These are phyloP conservation scores for Pseudotriccus pelzelni DNA, from an alignment of 2,797 vertebrate genomes.

Conservation along the genomic window DNA sequence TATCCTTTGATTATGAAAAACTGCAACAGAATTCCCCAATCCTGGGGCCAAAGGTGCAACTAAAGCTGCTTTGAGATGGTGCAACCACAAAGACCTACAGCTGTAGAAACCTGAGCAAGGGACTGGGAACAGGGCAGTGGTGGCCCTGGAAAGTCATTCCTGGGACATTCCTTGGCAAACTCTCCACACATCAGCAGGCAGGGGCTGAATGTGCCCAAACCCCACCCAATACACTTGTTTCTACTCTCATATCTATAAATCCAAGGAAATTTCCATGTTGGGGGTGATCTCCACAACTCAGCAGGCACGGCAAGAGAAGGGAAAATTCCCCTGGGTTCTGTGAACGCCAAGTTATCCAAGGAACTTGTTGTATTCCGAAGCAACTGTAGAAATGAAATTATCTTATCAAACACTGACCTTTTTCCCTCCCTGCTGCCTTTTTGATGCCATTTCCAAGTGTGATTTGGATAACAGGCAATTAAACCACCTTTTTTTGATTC, in stretches of 20 bases:
- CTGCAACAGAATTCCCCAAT: neutral
- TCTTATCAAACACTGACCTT: neutral
- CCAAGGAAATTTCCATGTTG: neutral
- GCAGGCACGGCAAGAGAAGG: neutral
- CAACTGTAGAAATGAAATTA: neutral
- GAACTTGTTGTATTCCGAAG: neutral
- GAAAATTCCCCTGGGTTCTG: neutral
- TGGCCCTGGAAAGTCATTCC: neutral
- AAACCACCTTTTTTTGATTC: neutral
- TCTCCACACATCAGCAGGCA: fast-evolving
- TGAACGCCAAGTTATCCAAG: neutral
- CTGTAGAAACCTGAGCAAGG: neutral
- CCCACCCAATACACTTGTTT: neutral
- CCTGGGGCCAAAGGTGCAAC: no score
- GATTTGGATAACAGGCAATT: neutral
- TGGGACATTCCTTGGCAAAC: neutral
- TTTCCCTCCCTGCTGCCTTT: neutral
- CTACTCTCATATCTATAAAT: neutral
- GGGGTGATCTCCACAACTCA: neutral
- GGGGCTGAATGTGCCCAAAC: neutral
- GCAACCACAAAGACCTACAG: no score
- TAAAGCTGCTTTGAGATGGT: neutral
- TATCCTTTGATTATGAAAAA: neutral
- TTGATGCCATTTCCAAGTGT: neutral
- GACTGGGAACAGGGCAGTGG: neutral